These are phyloP conservation scores for Stichopus horrens DNA, from an alignment of 53 echinoderm and acorn worm species.

Conservation along the genomic window DNA sequence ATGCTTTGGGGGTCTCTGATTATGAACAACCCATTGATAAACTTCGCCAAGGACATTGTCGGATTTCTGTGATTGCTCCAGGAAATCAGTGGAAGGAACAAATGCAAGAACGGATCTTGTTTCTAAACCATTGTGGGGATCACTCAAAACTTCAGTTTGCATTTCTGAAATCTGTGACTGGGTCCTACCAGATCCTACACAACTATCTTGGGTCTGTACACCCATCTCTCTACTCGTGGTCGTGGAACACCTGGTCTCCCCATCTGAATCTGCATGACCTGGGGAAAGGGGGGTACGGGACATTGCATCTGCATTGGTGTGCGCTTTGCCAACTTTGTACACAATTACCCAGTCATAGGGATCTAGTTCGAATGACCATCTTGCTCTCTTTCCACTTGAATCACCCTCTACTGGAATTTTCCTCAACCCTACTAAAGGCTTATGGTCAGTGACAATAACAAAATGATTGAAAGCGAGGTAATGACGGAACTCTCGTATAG, in stretches of 20 bases:
- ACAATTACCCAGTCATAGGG: constrained; percentile 59
- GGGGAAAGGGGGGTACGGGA: constrained; percentile 34
- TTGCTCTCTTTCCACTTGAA: constrained; percentile 41
- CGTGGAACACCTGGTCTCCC: not conserved
- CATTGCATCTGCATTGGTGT: constrained; percentile 69
- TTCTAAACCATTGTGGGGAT: too few species aligned
- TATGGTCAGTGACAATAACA: constrained; percentile 68
- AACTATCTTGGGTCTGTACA: too few species aligned
- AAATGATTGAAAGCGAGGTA: constrained; percentile 50
- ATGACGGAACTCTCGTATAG: constrained; percentile 45
- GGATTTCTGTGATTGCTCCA: not conserved
- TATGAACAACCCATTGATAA: not conserved
- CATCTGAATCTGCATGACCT: not conserved
- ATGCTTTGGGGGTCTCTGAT: not conserved
- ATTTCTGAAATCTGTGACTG: too few species aligned
- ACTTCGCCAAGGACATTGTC: not conserved
- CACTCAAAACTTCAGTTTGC: too few species aligned
- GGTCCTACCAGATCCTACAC: too few species aligned
- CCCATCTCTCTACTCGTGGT: too few species aligned
- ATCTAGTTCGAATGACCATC: constrained; percentile 71
- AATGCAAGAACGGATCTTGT: not conserved
- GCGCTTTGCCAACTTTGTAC: constrained; percentile 59
- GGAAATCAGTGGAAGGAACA: not conserved
- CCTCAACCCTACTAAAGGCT: constrained; percentile 56
- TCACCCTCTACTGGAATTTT: constrained; percentile 66